Conservation (phyloP, 2,888 invertebrate genomes). For the Patella depressa region DNA sequence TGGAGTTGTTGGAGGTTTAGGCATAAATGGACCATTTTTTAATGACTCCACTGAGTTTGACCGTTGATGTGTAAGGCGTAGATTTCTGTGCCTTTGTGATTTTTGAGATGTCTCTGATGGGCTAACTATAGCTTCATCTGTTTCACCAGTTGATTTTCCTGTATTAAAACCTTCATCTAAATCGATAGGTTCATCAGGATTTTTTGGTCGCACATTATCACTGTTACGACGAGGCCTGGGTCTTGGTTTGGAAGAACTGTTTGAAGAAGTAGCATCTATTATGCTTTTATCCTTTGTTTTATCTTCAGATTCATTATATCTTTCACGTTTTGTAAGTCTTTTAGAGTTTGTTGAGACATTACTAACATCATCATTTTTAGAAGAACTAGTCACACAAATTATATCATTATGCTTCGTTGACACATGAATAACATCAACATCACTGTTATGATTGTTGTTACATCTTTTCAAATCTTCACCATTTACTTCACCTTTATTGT, state of each 20-base stretch:
- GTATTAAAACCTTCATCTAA: not conserved
- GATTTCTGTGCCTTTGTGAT: conserved; percentile 46
- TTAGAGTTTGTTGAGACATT: not conserved
- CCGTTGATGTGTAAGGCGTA: conserved; percentile 54
- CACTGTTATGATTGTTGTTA: not conserved
- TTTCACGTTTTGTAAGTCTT: conserved; percentile 29
- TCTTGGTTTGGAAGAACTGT: too few species aligned
- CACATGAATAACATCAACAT: not conserved
- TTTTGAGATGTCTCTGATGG: not conserved
- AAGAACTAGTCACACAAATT: conserved; percentile 33
- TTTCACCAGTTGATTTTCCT: not conserved
- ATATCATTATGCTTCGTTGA: not conserved
- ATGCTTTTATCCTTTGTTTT: conserved; percentile 27
- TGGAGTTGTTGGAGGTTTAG: conserved; percentile 59
- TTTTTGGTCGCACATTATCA: not conserved
- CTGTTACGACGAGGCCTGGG: too few species aligned
- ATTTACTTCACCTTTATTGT: not conserved
- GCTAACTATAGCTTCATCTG: not conserved
- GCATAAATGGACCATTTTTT: conserved; percentile 55
- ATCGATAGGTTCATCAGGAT: not conserved
- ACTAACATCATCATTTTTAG: conserved; percentile 38
- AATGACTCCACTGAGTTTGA: conserved; percentile 51
- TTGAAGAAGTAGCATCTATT: conserved; percentile 39
- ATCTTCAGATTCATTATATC: conserved; percentile 32
- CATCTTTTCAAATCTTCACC: not conserved